Percentiles rank a stretch among this genome's conserved stretches.
These are phyloP conservation scores for Muntiacus reevesi DNA, from an alignment of 2,113 vertebrate species.

Conservation along the genomic window DNA sequence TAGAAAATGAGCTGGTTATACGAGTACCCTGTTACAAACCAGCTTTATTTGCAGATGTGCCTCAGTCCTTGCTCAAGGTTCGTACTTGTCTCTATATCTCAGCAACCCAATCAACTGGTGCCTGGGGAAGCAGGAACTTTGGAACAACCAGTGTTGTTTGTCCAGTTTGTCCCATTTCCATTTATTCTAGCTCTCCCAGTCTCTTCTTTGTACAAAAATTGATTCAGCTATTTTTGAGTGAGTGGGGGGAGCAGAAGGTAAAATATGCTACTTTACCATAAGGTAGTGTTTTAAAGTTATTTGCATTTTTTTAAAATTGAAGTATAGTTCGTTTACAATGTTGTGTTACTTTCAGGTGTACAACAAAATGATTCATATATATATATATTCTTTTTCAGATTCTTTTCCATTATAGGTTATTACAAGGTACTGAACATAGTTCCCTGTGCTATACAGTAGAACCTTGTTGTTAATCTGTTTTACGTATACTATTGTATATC, in stretches of 20 bases:
- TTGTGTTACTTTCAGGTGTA: not conserved
- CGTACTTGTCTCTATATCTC: not conserved
- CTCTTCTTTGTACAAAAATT: conserved; percentile 4
- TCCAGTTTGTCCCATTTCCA: not conserved
- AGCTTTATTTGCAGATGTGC: not conserved
- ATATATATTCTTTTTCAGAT: not conserved
- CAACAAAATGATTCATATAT: not conserved
- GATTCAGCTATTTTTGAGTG: not conserved
- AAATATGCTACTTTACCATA: not conserved
- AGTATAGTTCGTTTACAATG: not conserved
- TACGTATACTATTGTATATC: not conserved
- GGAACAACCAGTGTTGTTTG: not conserved
- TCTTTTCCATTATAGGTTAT: not conserved
- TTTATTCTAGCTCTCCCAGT: not conserved
- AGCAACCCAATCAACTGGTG: not conserved
- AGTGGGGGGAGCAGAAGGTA: not conserved
- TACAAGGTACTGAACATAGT: not conserved
- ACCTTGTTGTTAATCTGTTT: not conserved
- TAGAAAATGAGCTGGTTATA: not conserved
- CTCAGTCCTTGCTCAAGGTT: no score
- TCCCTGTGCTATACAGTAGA: not conserved
- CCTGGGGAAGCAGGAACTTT: not conserved
- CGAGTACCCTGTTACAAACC: not conserved
- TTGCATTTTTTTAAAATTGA: not conserved
- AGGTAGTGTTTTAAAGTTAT: not conserved